These are phyloP conservation scores for Cephalopachus bancanus DNA, from an alignment of 2,797 vertebrate species.

Conservation along the genomic window DNA sequence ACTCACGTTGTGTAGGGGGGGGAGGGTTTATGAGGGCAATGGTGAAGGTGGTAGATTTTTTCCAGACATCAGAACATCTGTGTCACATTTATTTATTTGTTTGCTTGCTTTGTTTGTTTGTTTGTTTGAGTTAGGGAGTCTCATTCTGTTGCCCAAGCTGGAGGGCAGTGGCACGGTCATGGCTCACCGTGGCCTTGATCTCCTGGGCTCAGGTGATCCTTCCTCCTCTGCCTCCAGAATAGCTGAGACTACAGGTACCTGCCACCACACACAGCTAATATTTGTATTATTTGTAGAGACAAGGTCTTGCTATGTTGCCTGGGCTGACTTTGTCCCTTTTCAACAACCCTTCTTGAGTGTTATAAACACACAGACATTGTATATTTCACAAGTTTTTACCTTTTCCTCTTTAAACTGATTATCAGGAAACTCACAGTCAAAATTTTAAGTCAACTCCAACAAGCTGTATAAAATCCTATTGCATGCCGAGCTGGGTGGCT, in stretches of 20 bases:
- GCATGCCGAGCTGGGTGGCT: too few species aligned
- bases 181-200: background rate
- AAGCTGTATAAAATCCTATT: background rate
- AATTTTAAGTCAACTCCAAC: background rate
- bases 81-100: slow-evolving; percentile 13
- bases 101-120: background rate
- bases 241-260: background rate
- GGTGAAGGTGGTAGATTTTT: background rate
- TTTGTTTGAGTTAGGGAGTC: background rate
- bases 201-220: background rate
- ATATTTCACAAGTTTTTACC: background rate
- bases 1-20: too few species aligned
- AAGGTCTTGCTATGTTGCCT: background rate
- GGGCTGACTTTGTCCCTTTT: background rate
- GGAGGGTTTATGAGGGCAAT: too few species aligned
- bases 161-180: background rate
- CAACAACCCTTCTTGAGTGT: background rate
- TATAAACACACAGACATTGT: background rate
- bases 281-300: background rate
- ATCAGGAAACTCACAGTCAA: slow-evolving; percentile 19
- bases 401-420: slow-evolving; percentile 41
- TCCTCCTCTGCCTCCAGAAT: background rate
- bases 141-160: background rate
- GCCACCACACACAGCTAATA: background rate
- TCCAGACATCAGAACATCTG: background rate